Percentiles rank a stretch among this genome's conserved stretches.
Conservation (phyloP, 2,797 vertebrate genomes). For the Psittacula derbiana region DNA sequence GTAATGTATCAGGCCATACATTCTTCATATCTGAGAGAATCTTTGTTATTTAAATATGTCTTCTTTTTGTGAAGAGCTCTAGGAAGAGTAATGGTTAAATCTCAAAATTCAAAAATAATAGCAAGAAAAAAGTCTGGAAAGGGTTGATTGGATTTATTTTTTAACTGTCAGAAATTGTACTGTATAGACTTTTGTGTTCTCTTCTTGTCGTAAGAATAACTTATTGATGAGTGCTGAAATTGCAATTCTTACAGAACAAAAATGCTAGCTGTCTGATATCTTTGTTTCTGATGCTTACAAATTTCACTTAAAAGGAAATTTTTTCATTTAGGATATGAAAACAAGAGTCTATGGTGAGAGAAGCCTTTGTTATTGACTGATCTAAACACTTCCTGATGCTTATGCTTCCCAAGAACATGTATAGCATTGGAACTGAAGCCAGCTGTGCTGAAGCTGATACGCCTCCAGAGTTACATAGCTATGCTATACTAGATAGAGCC, state of each 20-base stretch:
- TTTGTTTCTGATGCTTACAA: not conserved
- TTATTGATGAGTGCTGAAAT: not conserved
- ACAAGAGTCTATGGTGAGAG: not conserved
- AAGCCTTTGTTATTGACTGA: not conserved
- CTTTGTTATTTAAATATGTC: not conserved
- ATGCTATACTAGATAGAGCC: not conserved
- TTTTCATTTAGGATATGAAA: not conserved
- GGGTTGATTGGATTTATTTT: not conserved
- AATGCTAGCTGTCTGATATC: not conserved
- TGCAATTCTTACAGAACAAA: not conserved
- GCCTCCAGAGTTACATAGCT: not conserved
- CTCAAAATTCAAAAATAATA: not conserved
- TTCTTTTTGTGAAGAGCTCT: not conserved
- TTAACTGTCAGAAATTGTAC: not conserved
- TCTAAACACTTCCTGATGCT: not conserved
- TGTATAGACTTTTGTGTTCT: not conserved
- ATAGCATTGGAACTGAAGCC: not conserved
- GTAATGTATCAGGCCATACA: not conserved
- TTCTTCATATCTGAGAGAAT: not conserved
- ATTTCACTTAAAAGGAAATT: not conserved
- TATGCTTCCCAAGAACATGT: accelerated
- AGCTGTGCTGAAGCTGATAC: not conserved
- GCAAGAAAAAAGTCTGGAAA: not conserved
- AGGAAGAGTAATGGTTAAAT: not conserved
- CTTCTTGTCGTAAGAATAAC: not conserved